Evolutionary conservation across 2,797 vertebrate species (phyloP), one percentile per base, ranked within the genome.

Genomic region (Characodon lateralis): DNA sequence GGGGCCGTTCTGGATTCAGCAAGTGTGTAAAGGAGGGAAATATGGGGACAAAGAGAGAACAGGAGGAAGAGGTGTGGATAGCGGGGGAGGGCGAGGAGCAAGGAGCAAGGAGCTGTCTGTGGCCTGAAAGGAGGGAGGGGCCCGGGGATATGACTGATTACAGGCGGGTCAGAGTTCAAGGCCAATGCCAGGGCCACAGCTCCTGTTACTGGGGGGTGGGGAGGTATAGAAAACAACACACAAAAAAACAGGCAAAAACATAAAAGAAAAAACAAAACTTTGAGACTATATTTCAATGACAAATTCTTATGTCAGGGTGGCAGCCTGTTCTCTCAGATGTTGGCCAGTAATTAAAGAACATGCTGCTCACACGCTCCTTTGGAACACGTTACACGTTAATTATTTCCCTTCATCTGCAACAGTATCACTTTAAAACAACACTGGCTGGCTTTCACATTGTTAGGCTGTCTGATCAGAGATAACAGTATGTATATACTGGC

Each of bases 91-190:
- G 80, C 90, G 77, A 5, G 58, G 46, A 81, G 89, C 86, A 78
- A 91, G 91, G 91, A 93, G 95, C 93, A 78, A 91, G 91, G 91
- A 93, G 95, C 93, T 94, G 93, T 94, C 93, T 93, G 85, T 84
- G 85, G 79, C 88, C 71, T 94, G 91, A 92, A 91, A 92, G 84
- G 91, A 94, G 89, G 89, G 89, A 91, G 87, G 90, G 91, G 90
- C 94, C 93, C 92, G 91, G 90, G 93, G 95, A 95, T 95, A 95
- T 96, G 96, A 96, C 92, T 95, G 95, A 97, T 96, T 96, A 95
- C 91, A 86, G 87, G 79, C 77, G 0, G 95, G 95, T 94, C 93
- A 96, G 81, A 92, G 96, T 94, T 96, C 95, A 89, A 95, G 93
- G 91, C 90, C 94, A 92, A 86, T 87, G 90, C 92, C 88, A 85